Conservation (phyloP, 2,797 vertebrate species). For the Novumbra hubbsi region DNA sequence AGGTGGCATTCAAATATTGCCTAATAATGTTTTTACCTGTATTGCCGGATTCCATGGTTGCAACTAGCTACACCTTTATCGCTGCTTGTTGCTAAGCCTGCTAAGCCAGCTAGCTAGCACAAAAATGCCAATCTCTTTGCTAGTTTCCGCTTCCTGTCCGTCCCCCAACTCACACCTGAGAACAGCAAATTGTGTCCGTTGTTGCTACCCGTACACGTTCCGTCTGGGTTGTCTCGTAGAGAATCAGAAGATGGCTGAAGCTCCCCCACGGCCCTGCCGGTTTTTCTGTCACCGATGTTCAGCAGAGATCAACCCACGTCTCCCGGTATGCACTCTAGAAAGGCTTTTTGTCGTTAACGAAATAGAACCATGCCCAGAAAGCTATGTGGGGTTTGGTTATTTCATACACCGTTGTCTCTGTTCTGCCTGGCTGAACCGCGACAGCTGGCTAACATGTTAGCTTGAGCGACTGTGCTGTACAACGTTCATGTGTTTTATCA, state of each 20-base stretch:
- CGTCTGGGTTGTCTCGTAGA: conserved; percentile 30
- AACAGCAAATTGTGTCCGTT: conserved; percentile 24
- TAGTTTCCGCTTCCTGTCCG: background rate
- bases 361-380: background rate
- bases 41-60: conserved; percentile 30
- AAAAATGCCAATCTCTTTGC: too few relatives aligned
- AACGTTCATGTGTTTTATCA: background rate
- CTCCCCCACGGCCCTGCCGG: conserved; percentile 82
- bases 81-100: background rate
- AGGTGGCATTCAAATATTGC: background rate
- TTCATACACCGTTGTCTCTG: background rate
- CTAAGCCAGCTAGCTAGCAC: background rate
- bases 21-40: conserved; percentile 18
- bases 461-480: background rate
- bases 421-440: background rate
- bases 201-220: conserved; percentile 35
- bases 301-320: conserved; percentile 85
- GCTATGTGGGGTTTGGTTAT: background rate
- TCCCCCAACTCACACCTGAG: background rate
- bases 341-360: background rate
- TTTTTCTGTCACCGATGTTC: conserved; percentile 94
- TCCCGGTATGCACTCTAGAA: conserved; percentile 79
- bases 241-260: conserved; percentile 87
- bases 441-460: background rate
- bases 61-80: background rate